Evolutionary conservation across 2,888 invertebrate species (phyloP).

Genomic region (Pilophorus perplexus): DNA sequence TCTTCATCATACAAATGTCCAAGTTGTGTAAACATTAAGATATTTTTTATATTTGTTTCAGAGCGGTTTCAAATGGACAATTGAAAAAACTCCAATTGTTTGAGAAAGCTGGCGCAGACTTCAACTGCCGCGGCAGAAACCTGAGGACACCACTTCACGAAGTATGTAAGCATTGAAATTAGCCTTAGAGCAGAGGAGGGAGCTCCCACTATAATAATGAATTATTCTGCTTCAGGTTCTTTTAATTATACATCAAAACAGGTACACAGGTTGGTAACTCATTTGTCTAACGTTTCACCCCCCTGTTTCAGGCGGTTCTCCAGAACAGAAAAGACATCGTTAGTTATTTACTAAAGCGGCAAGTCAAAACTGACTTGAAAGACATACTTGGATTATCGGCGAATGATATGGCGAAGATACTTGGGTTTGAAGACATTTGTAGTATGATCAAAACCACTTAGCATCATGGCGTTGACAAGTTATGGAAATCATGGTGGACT

Average conservation of each 20-base stretch:
- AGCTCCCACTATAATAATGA: too few relatives aligned
- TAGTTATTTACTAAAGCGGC: neutral
- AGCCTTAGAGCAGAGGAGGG: too few relatives aligned
- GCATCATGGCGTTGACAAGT: too few relatives aligned
- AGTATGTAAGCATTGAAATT: too few relatives aligned
- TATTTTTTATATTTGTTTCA: conserved; percentile 25
- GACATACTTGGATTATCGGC: conserved; percentile 27
- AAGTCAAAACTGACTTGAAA: neutral
- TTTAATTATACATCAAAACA: neutral
- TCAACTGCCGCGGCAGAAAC: conserved; percentile 62
- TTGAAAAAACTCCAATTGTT: conserved; percentile 61
- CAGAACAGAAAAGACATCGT: conserved; percentile 31
- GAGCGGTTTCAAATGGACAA: conserved; percentile 63
- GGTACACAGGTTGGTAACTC: neutral
- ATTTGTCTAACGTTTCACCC: too few relatives aligned
- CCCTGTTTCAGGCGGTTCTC: conserved; percentile 32
- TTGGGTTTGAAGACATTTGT: conserved; percentile 3
- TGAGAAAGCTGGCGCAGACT: conserved; percentile 65
- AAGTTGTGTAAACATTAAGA: too few relatives aligned
- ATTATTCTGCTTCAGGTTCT: neutral
- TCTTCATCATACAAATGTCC: too few relatives aligned
- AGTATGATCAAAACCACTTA: conserved; percentile 19
- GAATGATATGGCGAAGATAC: conserved; percentile 1
- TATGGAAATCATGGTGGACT: too few relatives aligned
- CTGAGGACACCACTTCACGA: conserved; percentile 69